Evolutionary conservation across 1,140 invertebrate species (phyloP).

Genomic region (Heliothis subflexa): DNA sequence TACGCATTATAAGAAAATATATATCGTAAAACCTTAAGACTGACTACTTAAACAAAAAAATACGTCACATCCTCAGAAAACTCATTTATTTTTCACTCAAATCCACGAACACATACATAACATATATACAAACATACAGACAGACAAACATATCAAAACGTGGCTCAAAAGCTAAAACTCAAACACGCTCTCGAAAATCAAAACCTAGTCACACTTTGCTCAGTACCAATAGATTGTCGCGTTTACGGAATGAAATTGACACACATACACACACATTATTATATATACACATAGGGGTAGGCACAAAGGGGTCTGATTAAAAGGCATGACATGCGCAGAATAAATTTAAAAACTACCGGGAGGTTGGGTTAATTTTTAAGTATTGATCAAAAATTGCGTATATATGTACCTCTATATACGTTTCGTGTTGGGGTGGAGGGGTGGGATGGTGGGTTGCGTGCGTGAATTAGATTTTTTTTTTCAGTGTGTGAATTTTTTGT

Average conservation of each 20-base stretch:
- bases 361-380: conserved; percentile 84
- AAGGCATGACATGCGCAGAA: conserved; percentile 84
- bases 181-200: conserved; percentile 8
- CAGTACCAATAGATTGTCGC: conserved; percentile 35
- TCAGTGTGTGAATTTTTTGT: conserved; percentile 68
- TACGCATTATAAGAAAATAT: too few relatives aligned
- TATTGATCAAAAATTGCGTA: conserved; percentile 85
- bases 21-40: too few relatives aligned
- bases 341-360: conserved; percentile 83
- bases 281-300: conserved; percentile 61
- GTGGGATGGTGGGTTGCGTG: conserved; percentile 54
- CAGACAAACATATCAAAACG: neutral
- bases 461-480: conserved; percentile 78
- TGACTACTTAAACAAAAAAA: too few relatives aligned
- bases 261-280: conserved; percentile 59
- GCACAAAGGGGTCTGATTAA: conserved; percentile 78
- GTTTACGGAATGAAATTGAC: conserved; percentile 41
- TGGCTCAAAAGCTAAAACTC: neutral
- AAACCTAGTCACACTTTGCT: conserved; percentile 27
- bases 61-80: too few relatives aligned
- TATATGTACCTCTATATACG: conserved; percentile 61
- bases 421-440: conserved; percentile 38
- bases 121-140: neutral
- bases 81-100: neutral
- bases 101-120: neutral